A percentile compares a stretch with the other conserved stretches of the same genome.
These are phyloP conservation scores for Acronicta alni DNA, from an alignment of 2,888 invertebrate genomes.

Conservation along the genomic window DNA sequence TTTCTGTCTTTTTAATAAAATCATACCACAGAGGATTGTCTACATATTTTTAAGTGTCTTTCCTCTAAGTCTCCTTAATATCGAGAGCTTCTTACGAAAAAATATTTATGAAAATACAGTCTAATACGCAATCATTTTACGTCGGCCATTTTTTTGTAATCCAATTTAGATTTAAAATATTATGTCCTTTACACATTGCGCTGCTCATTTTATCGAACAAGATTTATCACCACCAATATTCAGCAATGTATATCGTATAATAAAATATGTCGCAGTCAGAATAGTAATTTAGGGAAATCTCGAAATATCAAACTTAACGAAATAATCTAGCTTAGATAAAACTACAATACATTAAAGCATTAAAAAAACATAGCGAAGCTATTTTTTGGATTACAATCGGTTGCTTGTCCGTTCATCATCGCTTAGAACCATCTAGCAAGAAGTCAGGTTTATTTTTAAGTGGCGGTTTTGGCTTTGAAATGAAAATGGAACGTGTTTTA, in stretches of 20 bases:
- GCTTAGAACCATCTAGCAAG: slow-evolving; percentile 11
- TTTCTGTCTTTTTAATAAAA: neutral
- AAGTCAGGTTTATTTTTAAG: slow-evolving; percentile 2
- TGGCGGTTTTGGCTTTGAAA: slow-evolving; percentile 15
- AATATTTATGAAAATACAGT: slow-evolving; percentile 1
- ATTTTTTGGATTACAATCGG: slow-evolving; percentile 31
- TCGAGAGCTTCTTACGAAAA: neutral
- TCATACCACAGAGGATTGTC: neutral
- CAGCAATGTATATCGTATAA: slow-evolving; percentile 3
- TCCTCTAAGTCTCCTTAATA: slow-evolving; percentile 4
- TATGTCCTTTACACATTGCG: slow-evolving; percentile 5
- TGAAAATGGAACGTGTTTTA: slow-evolving; percentile 6
- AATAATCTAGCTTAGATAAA: slow-evolving; percentile 25
- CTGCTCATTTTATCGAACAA: neutral
- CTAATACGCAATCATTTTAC: slow-evolving; percentile 17
- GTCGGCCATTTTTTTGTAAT: slow-evolving; percentile 15
- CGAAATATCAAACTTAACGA: slow-evolving; percentile 14
- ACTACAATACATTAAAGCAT: slow-evolving; percentile 48
- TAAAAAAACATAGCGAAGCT: slow-evolving; percentile 32
- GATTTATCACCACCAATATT: neutral
- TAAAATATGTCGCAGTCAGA: neutral
- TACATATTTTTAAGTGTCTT: slow-evolving; percentile 1
- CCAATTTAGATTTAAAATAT: slow-evolving; percentile 10
- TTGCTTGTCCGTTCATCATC: slow-evolving; percentile 15
- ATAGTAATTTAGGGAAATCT: slow-evolving; percentile 13